Base-by-base conservation (phyloP, 2,888 invertebrate species). In the Nomada lathburiana region DNA sequence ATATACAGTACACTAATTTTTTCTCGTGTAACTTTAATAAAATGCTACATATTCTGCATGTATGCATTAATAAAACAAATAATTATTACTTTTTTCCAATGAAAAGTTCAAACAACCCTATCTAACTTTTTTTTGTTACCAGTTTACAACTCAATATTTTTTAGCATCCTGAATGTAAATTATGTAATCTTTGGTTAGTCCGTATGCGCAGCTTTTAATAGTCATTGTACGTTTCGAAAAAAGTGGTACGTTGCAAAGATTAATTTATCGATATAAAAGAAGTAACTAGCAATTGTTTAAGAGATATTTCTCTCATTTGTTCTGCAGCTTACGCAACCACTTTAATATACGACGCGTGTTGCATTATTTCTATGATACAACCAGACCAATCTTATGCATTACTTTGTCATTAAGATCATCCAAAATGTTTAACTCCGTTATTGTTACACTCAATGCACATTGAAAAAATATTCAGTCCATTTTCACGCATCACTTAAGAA, bases 401-500 rank as follows among this genome's bases (percentile, higher is more conserved):
- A 72, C 55, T 29, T n/a, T 63, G 20, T 47, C 18, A 68, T 26
- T 83, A 60, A 55, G 29, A 23, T 59, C 18, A 20, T 83, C 44
- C 20, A 16, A 55, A 75, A 64, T 60, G 36, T 72, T 55, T 42
- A 29, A 78, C 71, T 81, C 71, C 79, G 76, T 67, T 77, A 82
- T 80, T 76, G 72, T 83, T 64, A 55, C 62, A 79, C 72, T 62
- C 68, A 57, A 72, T 74, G 59, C 73, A 64, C 62, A 65, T 53
- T 67, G n/a, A 16, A 76, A 65, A 76, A 84, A 68, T 42, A 73
- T 72, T 80, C 67, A 29, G 23, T 71, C 50, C 63, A 65, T 44
- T n/a, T 71, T 86, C 67, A 65, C 23, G 44, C 65, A 60, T 76
- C 53, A 53, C 50, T 77, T 89, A 85, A 92, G 86, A 93, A 92